Conservation (phyloP, 1,140 invertebrate genomes). For the Drosophila asahinai region DNA sequence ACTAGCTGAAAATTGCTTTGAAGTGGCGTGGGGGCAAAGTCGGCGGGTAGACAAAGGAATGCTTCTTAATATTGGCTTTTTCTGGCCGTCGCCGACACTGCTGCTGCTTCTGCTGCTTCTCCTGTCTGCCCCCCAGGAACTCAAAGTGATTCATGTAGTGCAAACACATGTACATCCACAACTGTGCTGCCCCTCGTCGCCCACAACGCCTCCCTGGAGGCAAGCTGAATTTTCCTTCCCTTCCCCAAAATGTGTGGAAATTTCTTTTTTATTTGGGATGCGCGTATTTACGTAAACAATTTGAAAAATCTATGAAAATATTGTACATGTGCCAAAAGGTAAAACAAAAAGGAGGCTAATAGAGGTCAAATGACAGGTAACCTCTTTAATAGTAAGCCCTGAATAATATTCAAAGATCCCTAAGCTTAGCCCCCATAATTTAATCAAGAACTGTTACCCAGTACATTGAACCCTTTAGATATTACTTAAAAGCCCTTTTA, state of each 20-base stretch:
- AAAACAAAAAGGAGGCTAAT: conserved; percentile 2
- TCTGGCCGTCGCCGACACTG: background rate
- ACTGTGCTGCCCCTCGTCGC: conserved; percentile 18
- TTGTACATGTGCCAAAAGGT: conserved; percentile 29
- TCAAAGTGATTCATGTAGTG: conserved; percentile 60
- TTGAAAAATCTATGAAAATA: conserved; percentile 61
- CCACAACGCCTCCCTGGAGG: conserved; percentile 14
- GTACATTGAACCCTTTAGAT: background rate
- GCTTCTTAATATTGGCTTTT: conserved; percentile 41
- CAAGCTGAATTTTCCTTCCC: conserved; percentile 21
- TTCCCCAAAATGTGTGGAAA: conserved; percentile 18
- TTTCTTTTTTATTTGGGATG: conserved; percentile 58
- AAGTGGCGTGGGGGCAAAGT: conserved; percentile 47
- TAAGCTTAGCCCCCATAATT: too few relatives aligned
- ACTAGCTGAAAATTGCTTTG: conserved; percentile 63
- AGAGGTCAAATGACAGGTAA: background rate
- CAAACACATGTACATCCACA: conserved; percentile 32
- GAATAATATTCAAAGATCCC: too few relatives aligned
- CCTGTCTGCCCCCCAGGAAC: conserved; percentile 9
- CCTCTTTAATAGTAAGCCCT: background rate
- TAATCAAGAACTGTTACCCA: too few relatives aligned
- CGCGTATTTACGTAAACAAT: conserved; percentile 76
- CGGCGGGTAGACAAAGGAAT: conserved; percentile 27
- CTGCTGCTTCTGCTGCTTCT: conserved; percentile 3
- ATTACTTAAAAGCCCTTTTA: background rate